Evolutionary conservation across 2,888 invertebrate species (phyloP), one percentile per base, ranked within the genome.

Genomic region (Osmoderma eremita): DNA sequence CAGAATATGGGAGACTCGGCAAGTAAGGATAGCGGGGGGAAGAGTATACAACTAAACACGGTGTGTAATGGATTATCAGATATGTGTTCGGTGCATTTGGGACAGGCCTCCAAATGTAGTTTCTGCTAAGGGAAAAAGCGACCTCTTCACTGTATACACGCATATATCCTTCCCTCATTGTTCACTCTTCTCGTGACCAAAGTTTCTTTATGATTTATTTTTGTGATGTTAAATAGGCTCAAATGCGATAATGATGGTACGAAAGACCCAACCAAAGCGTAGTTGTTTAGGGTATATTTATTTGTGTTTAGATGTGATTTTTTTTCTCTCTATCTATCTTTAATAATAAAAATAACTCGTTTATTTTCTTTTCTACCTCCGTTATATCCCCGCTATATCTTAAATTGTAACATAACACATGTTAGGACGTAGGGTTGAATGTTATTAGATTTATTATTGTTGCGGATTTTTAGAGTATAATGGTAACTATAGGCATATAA

Each of bases 101-200:
- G 85, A 56, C 85, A 85, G 72, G 83, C 85, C 50, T 84, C 86
- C 63, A 86, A 86, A 75, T 87, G 86, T 76, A 87, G 86, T 76
- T 85, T 87, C 73, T 87, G 87, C 84, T 88, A 83, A 56, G 38
- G 20, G 36, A 38, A 51, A 22, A 53, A 6, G 12, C 15, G 18
- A 61, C 17, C 17, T 48, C 39, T 56, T 42, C 12, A 15, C 30
- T 50, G 22, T 45, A 64, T 42, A 53, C 38, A 38, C 20, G 18
- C 42, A 56, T 56, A 42, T 42, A 17, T 61, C 15, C 45, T 48
- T 18, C 45, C 58, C 45, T 30, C 58, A 61, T 61, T 20, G 22
- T 41, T 61, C 45, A 24, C 24, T 48, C 17, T 24, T 30, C 30
- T 17, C 45, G 24, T 48, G 58, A 61, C 58, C 58, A 61, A 61